Evolutionary conservation across 2,113 vertebrate species (phyloP), one percentile per base, ranked within the genome.

Genomic region (Catharus bicknelli): DNA sequence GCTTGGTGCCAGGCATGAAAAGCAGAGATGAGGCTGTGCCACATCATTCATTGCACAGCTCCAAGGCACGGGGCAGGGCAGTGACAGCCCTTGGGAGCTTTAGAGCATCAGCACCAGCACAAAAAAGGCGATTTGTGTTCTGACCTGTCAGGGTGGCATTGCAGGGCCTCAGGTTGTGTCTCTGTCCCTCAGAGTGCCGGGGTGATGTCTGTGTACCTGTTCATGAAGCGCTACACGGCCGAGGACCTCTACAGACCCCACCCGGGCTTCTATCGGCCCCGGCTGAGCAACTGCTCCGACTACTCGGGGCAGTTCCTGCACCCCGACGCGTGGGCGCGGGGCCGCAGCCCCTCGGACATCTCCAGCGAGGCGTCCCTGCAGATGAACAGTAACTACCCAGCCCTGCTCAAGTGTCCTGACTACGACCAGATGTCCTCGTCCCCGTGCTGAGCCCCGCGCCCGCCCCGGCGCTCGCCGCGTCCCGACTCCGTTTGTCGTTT

Each of bases 341-440:
- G 98, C 1, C 98, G 98, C 77, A 99, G 98, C 90, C 97, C 98
- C 9, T 99, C 99, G 2, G 98, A 98, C 81, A 98, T 99, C 97
- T 99, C 98, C 96, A 99, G 98, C 1, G 99, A 99, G 75, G 98
- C 98, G 2, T 99, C 98, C 15, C 97, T 99, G 86, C 99, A 98
- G 97, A 99, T 99, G 98, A 99, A 98, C 97, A 98, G 97, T 91
- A 98, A 96, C 97, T 99, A 98, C 94, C 99, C 99, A 0, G 98
- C 98, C 40, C 98, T 99, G 67, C 99, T 99, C 94, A 99, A 99
- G 92, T 99, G 99, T 92, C 99, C 99, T 0, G 98, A 99, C 88
- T 99, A 99, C 3, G 98, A 99, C 96, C 98, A 98, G 83, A 98
- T 99, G 98, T 98, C 99, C n/a, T 99, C 99, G 5, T 99, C 99